Conservation (phyloP, 2,888 invertebrate species). For the Amiota mariae region DNA sequence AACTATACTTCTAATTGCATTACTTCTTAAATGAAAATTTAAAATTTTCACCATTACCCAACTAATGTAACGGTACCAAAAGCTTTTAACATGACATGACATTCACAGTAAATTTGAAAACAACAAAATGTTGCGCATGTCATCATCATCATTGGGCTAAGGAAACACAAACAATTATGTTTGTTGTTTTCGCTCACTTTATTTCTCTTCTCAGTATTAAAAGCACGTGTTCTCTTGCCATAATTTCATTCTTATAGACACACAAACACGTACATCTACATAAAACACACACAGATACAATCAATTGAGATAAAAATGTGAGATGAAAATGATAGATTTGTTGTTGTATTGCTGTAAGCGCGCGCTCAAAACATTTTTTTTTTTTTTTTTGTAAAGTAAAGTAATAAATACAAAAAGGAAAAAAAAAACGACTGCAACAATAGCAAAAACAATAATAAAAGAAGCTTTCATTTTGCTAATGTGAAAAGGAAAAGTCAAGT, state of each 20-base stretch:
- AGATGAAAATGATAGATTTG: not conserved
- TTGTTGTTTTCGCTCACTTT: too few relatives aligned
- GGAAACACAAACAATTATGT: too few relatives aligned
- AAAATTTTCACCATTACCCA: too few relatives aligned
- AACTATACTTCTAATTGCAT: too few relatives aligned
- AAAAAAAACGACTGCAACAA: not conserved
- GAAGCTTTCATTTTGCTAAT: constrained; percentile 18
- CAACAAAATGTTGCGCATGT: too few relatives aligned
- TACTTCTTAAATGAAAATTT: too few relatives aligned
- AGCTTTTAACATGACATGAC: too few relatives aligned
- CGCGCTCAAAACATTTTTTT: constrained; percentile 3
- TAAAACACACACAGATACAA: not conserved
- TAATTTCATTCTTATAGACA: not conserved
- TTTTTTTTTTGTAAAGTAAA: not conserved
- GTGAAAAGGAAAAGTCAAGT: constrained; percentile 13
- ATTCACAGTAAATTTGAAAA: too few relatives aligned
- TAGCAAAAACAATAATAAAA: constrained; percentile 11
- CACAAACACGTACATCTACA: not conserved
- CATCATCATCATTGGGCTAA: too few relatives aligned
- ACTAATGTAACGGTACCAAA: too few relatives aligned
- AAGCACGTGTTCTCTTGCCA: not conserved
- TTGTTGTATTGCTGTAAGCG: not conserved
- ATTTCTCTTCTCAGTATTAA: not conserved
- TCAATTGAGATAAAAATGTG: not conserved
- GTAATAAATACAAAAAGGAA: not conserved